Evolutionary conservation across 2,797 vertebrate genomes (phyloP).

Genomic region (Tachyglossus aculeatus): DNA sequence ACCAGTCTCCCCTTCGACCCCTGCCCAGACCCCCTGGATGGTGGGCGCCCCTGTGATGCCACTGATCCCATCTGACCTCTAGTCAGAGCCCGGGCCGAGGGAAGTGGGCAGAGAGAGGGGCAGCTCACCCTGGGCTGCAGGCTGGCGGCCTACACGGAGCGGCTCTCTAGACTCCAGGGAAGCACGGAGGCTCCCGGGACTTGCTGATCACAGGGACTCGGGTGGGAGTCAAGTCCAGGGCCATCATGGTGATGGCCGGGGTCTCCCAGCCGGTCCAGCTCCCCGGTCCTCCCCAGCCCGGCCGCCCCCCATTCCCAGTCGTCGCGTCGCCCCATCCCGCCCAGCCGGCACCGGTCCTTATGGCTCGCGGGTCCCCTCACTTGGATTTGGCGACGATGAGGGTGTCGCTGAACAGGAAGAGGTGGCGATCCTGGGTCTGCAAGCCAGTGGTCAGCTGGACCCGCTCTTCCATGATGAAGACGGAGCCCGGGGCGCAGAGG

Average conservation of each 20-base stretch:
- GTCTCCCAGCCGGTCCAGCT: slow-evolving; percentile 3
- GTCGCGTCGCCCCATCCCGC: neutral
- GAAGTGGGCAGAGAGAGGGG: too few relatives aligned
- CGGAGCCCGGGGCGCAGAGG: slow-evolving; percentile 63
- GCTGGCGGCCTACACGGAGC: too few relatives aligned
- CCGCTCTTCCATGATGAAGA: slow-evolving; percentile 79
- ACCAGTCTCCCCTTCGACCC: neutral
- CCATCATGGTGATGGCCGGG: neutral
- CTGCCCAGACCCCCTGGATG: neutral
- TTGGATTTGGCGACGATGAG: slow-evolving; percentile 87
- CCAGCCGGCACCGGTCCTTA: neutral
- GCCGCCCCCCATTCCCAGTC: neutral
- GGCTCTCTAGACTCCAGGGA: too few relatives aligned
- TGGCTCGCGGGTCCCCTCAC: too few relatives aligned
- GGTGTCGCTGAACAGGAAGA: slow-evolving; percentile 84
- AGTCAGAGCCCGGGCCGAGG: too few relatives aligned
- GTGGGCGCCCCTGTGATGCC: neutral
- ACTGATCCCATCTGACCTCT: too few relatives aligned
- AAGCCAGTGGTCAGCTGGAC: slow-evolving; percentile 83
- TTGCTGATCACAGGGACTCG: neutral
- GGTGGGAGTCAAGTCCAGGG: neutral
- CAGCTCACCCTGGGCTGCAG: too few relatives aligned
- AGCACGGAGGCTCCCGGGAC: too few relatives aligned
- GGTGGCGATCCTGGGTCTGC: slow-evolving; percentile 86
- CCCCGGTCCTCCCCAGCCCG: neutral